These are phyloP conservation scores for human (Homo sapiens) DNA, from an alignment of 2,113 vertebrate genomes.

Conservation along the genomic window DNA sequence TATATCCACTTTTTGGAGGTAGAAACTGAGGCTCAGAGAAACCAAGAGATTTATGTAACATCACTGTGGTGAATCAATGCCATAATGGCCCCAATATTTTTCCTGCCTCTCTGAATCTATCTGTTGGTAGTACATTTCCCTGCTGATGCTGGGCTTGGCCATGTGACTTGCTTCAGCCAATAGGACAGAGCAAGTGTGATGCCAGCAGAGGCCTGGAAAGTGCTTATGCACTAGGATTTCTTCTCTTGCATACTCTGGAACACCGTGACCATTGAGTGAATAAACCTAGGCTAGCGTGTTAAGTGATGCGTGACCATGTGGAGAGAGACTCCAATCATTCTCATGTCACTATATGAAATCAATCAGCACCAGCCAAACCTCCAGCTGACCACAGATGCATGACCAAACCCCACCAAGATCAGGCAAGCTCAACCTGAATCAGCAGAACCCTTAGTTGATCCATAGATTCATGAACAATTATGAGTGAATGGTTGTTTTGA, in stretches of 20 bases:
- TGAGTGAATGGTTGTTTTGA: not conserved
- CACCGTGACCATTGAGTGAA: not conserved
- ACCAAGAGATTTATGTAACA: not conserved
- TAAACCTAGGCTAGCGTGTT: not conserved
- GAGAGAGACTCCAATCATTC: not conserved
- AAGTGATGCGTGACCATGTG: not conserved
- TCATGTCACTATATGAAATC: not conserved
- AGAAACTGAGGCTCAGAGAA: slow-evolving; percentile 7
- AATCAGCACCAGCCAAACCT: not conserved
- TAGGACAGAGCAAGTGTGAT: not conserved
- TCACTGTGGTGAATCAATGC: not conserved
- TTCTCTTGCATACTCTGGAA: not conserved
- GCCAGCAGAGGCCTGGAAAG: not conserved
- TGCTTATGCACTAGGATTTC: not conserved
- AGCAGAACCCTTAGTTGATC: not conserved
- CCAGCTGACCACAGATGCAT: not conserved
- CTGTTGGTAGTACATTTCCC: not conserved
- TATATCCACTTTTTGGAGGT: not conserved
- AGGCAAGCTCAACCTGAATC: not conserved
- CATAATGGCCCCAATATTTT: not conserved
- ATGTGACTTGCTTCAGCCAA: not conserved
- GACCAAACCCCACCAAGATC: not conserved
- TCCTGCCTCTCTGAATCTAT: not conserved
- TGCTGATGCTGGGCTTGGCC: not conserved
- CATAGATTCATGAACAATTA: not conserved